Conservation (phyloP, 2,888 invertebrate species). For the Cerceris ruficornis region DNA sequence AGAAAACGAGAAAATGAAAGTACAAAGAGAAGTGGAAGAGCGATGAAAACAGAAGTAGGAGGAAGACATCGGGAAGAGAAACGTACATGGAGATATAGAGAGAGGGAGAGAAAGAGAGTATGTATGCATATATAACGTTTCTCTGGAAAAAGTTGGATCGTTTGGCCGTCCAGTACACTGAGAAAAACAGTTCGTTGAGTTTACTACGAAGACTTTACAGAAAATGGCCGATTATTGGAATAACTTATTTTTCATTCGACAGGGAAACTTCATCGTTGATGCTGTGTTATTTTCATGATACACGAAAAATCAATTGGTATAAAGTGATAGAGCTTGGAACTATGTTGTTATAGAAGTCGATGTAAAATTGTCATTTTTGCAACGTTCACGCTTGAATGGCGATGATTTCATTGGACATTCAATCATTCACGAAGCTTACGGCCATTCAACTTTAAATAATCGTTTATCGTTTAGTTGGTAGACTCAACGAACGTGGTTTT, state of each 20-base stretch:
- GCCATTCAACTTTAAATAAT: background rate
- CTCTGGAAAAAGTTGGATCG: constrained; percentile 31
- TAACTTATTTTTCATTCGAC: background rate
- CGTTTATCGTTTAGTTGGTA: background rate
- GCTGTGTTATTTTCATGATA: no score
- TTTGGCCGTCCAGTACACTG: constrained; percentile 14
- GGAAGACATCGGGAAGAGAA: background rate
- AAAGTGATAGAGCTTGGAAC: no score
- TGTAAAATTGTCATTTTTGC: no score
- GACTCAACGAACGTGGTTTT: background rate
- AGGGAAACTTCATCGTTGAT: background rate
- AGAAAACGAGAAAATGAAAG: constrained; percentile 32
- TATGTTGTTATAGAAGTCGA: no score
- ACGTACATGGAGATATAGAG: constrained; percentile 3
- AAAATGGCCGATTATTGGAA: background rate
- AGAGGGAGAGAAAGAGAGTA: constrained; percentile 1
- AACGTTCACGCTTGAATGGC: no score
- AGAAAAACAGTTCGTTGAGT: background rate
- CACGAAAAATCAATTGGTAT: no score
- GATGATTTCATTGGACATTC: no score
- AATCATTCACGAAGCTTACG: background rate
- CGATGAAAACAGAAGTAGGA: background rate
- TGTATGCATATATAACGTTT: constrained; percentile 9
- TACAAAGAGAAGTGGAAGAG: constrained; percentile 22
- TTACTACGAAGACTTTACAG: background rate